Evolutionary conservation across 2,113 vertebrate species (phyloP).

Genomic region (Cephalopterus ornatus): DNA sequence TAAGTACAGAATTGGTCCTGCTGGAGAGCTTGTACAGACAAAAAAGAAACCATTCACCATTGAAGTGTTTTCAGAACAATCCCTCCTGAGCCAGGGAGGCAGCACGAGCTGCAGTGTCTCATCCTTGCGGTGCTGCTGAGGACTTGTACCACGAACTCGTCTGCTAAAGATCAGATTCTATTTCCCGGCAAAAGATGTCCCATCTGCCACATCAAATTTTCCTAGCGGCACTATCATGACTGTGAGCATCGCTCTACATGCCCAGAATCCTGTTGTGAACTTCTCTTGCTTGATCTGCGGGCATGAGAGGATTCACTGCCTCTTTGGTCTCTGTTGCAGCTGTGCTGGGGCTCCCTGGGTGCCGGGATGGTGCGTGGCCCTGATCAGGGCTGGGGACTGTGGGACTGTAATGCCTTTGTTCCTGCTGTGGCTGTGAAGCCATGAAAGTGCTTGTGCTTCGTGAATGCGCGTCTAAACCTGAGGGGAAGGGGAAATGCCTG

Average conservation of each 20-base stretch:
- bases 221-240: background rate
- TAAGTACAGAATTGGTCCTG: background rate
- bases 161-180: background rate
- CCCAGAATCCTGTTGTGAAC: background rate
- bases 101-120: background rate
- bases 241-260: background rate
- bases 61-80: background rate
- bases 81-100: background rate
- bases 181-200: background rate
- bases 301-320: background rate
- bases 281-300: background rate
- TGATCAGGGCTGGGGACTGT: background rate
- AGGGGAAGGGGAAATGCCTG: background rate
- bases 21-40: background rate
- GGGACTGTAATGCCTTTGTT: background rate
- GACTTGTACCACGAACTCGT: background rate
- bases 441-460: background rate
- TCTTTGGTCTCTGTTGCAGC: background rate
- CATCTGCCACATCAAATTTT: background rate
- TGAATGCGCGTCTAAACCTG: fast-evolving
- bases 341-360: background rate
- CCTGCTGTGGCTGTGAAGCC: background rate
- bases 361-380: fast-evolving
- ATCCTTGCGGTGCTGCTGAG: background rate
- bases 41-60: background rate